These are phyloP conservation scores for Ophion ventricosus DNA, from an alignment of 2,888 invertebrate genomes.

Conservation along the genomic window DNA sequence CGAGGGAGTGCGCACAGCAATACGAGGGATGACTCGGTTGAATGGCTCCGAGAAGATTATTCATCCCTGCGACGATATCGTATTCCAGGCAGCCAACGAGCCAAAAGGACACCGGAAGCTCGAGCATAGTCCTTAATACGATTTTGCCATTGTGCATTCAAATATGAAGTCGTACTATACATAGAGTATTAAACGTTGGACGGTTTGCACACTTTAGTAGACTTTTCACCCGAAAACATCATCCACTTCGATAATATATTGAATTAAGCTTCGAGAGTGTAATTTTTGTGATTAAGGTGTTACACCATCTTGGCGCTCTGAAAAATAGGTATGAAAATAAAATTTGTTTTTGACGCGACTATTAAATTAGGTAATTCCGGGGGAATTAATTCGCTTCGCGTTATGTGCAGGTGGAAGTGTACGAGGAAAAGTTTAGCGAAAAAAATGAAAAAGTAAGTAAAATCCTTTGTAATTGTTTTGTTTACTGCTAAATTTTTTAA, in stretches of 20 bases:
- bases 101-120: conserved; percentile 52
- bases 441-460: too few species aligned
- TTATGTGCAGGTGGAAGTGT: too few species aligned
- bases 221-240: neutral
- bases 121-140: conserved; percentile 55
- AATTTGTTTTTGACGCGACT: too few species aligned
- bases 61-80: conserved; percentile 63
- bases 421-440: too few species aligned
- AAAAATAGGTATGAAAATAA: too few species aligned
- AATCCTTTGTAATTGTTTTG: too few species aligned
- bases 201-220: neutral
- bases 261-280: neutral
- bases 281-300: neutral
- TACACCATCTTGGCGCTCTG: too few species aligned
- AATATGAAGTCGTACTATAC: conserved; percentile 26
- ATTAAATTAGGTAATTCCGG: too few species aligned
- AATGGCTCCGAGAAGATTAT: conserved; percentile 60
- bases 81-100: conserved; percentile 59
- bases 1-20: neutral
- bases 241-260: neutral
- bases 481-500: too few species aligned
- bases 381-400: too few species aligned
- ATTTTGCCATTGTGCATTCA: conserved; percentile 55
- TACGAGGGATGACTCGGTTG: conserved; percentile 50
- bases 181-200: conserved; percentile 8